Percentiles rank a stretch among this genome's conserved stretches.
Evolutionary conservation across 2,888 invertebrate species (phyloP).

Genomic region (Plebejus melissa): DNA sequence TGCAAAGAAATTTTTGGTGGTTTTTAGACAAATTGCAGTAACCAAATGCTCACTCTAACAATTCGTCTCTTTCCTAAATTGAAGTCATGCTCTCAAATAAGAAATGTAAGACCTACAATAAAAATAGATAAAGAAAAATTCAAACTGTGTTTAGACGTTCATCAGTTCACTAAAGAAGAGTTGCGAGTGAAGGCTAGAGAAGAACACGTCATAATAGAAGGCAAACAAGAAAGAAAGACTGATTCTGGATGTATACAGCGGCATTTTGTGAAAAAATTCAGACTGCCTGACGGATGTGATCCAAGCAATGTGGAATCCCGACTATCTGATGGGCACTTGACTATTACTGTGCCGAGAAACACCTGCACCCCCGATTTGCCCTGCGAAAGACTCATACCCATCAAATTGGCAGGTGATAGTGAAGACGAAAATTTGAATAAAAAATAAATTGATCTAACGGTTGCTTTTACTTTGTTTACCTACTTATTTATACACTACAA

Average conservation of each 20-base stretch:
- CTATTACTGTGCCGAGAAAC: conserved; percentile 53
- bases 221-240: conserved; percentile 59
- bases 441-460: neutral
- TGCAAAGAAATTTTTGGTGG: neutral
- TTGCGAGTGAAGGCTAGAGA: conserved; percentile 57
- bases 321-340: conserved; percentile 56
- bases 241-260: conserved; percentile 50
- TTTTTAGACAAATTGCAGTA: neutral
- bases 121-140: conserved; percentile 57
- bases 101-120: conserved; percentile 50
- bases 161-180: conserved; percentile 56
- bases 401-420: conserved; percentile 35
- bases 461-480: no score
- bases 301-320: conserved; percentile 49
- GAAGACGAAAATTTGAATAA: conserved; percentile 31
- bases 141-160: conserved; percentile 56
- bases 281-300: conserved; percentile 56
- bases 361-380: conserved; percentile 44
- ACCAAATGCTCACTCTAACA: conserved; percentile 33
- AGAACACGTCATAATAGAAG: conserved; percentile 62
- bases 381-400: conserved; percentile 48
- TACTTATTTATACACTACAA: no score
- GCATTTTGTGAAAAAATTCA: conserved; percentile 60
- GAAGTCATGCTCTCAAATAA: conserved; percentile 40
- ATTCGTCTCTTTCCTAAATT: conserved; percentile 40